Evolutionary conservation across 2,888 invertebrate genomes (phyloP).

Genomic region (Pristionchus mayeri): DNA sequence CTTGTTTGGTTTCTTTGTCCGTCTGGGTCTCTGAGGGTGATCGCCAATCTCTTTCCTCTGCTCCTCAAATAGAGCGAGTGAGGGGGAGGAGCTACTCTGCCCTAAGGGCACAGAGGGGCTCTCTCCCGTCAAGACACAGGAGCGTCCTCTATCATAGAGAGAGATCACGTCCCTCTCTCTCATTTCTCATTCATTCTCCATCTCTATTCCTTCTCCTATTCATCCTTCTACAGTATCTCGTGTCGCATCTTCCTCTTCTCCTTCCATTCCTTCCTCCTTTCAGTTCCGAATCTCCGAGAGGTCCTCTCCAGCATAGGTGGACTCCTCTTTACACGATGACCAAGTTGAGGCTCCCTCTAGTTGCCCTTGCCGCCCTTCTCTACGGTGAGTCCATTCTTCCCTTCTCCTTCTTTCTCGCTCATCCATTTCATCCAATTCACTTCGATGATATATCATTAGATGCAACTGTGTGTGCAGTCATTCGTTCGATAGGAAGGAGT

Average conservation of each 20-base stretch:
- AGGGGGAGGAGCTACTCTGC: conserved; percentile 15
- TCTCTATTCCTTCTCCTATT: no score
- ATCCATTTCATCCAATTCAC: not conserved
- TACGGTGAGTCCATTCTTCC: not conserved
- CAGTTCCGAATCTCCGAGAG: not conserved
- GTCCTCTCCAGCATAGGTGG: conserved; percentile 3
- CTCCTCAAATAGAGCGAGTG: conserved; percentile 33
- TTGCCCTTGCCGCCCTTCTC: not conserved
- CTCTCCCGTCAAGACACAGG: no score
- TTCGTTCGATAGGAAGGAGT: not conserved
- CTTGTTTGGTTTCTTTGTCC: conserved; percentile 33
- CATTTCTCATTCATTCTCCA: not conserved
- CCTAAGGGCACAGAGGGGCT: no score
- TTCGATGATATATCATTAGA: not conserved
- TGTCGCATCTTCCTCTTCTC: no score
- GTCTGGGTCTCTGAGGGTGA: not conserved
- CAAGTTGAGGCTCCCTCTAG: not conserved
- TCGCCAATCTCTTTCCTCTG: conserved; percentile 9
- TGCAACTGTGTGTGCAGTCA: not conserved
- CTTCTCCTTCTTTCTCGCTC: not conserved
- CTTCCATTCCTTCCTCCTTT: not conserved
- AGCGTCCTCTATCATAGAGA: no score
- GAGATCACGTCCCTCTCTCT: not conserved
- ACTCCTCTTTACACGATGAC: not conserved
- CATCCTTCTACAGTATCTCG: not conserved